Evolutionary conservation across 2,888 invertebrate genomes (phyloP), one percentile per base, ranked within the genome.

Genomic region (Hedychridium roseum): DNA sequence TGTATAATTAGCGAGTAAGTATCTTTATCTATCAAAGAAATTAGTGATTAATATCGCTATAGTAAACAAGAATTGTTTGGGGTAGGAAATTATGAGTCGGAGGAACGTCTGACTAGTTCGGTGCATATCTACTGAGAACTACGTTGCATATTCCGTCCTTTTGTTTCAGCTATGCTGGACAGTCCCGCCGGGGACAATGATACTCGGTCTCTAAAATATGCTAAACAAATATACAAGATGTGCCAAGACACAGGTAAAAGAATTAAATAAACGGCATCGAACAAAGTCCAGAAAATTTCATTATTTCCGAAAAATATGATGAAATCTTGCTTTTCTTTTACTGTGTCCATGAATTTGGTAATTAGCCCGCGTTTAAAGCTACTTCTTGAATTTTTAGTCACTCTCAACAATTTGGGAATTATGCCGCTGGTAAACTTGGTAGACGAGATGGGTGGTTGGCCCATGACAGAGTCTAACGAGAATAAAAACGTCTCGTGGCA

Each of bases 361-460:
- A n/a, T n/a, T n/a, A n/a, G n/a, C n/a, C n/a, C n/a, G n/a, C n/a
- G n/a, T 9, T 23, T 23, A 23, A 6, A 6, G 4, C 9, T 23
- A 23, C 9, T 9, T 23, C 9, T 27, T 11, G n/a, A n/a, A 32
- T 1, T 18, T 26, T 6, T 40, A 50, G 50, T 21, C 0, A 31
- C 18, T 15, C 41, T 39, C 11, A 35, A 51, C 18, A 2, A 21
- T 14, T 12, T 27, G 2, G 32, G 43, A n/a, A 16, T 47, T 9
- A 12, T 14, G 2, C 31, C 21, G 7, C 16, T 51, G 2, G 21
- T 39, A 17, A 12, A 23, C 7, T 11, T 47, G 16, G 15, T 51
- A 3, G 21, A 30, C 3, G 30, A 46, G 2, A 27, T 34, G 17
- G 51, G 51, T 34, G 46, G 46, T 17, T 51, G 51, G 51, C 51